Evolutionary conservation across 1,140 invertebrate species (phyloP).

Genomic region (Danaus melanippus): DNA sequence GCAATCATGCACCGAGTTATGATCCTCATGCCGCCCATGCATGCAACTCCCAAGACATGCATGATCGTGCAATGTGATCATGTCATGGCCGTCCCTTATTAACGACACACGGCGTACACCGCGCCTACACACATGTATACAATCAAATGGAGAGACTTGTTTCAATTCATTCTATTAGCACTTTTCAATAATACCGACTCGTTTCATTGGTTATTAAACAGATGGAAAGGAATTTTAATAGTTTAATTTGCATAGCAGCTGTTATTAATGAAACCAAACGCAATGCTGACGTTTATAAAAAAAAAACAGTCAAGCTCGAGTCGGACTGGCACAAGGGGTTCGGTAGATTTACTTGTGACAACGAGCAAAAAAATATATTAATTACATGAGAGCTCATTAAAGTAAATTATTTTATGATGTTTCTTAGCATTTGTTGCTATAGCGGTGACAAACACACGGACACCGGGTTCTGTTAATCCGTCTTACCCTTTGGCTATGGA

Average conservation of each 20-base stretch:
- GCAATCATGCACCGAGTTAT: slow-evolving; percentile 15
- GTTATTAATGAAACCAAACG: too few relatives aligned
- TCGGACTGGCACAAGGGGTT: too few relatives aligned
- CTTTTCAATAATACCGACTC: slow-evolving; percentile 18
- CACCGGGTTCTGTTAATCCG: too few relatives aligned
- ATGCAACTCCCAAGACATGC: slow-evolving; percentile 12
- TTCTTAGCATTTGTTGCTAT: too few relatives aligned
- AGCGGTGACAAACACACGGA: too few relatives aligned
- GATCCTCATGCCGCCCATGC: slow-evolving; percentile 16
- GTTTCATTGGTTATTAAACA: slow-evolving; percentile 18
- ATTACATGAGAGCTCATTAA: too few relatives aligned
- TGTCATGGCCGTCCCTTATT: slow-evolving; percentile 44
- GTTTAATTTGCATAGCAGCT: slow-evolving; percentile 5
- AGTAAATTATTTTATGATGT: too few relatives aligned
- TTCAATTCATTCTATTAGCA: slow-evolving; percentile 25
- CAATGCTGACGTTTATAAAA: too few relatives aligned
- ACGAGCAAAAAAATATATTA: too few relatives aligned
- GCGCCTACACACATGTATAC: slow-evolving; percentile 38
- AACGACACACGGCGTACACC: slow-evolving; percentile 40
- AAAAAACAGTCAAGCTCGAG: too few relatives aligned
- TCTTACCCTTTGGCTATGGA: too few relatives aligned
- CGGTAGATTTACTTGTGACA: too few relatives aligned
- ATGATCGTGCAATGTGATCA: slow-evolving; percentile 15
- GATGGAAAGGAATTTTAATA: slow-evolving; percentile 10
- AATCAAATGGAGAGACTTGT: slow-evolving; percentile 46